Evolutionary conservation across 2,797 vertebrate genomes (phyloP), one percentile per base, ranked within the genome.

Genomic region (Molossus molossus): DNA sequence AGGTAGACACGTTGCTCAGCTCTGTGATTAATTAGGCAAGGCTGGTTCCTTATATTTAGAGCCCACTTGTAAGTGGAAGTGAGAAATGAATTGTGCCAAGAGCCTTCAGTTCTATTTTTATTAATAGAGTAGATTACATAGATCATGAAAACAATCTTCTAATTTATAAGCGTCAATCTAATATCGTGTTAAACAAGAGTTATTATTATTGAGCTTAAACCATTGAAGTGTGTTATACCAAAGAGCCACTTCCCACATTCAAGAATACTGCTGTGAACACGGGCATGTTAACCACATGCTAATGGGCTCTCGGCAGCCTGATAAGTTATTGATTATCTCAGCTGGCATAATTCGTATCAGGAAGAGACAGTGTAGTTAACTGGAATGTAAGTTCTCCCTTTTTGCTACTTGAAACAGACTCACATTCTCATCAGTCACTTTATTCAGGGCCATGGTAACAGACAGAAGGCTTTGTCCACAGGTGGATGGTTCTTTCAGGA

Each of bases 281-380:
- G 27, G 33, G 84, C 94, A 94, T 91, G 94, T 91, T 96, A 96
- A 94, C 94, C 88, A 90, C 88, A 97, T 97, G 96, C 90, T 97
- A 97, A 97, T 92, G 37, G 84, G 87, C 94, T 97, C 95, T 96
- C 77, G 0, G 83, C 81, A 94, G 91, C 70, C 88, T 96, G 92
- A 94, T 96, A 97, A 90, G 96, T 96, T 97, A 97, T 96, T 96
- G 97, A 98, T 96, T 87, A 97, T 95, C 96, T 96, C 90, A 86
- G 97, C 94, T 96, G 82, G 93, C 81, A 86, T 83, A 96, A 96
- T 97, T 90, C 18, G 12, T 87, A 94, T 90, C 75, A 91, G 89
- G 82, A 95, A 70, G 65, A 97, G 93, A 95, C 87, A 57, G 81
- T 17, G 9, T 53, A 79, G 96, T 96, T 96, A 95, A 93, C 96